A percentile compares a stretch with the other conserved stretches of the same genome.
Evolutionary conservation across 2,113 vertebrate genomes (phyloP).

Genomic region (Addax nasomaculatus): DNA sequence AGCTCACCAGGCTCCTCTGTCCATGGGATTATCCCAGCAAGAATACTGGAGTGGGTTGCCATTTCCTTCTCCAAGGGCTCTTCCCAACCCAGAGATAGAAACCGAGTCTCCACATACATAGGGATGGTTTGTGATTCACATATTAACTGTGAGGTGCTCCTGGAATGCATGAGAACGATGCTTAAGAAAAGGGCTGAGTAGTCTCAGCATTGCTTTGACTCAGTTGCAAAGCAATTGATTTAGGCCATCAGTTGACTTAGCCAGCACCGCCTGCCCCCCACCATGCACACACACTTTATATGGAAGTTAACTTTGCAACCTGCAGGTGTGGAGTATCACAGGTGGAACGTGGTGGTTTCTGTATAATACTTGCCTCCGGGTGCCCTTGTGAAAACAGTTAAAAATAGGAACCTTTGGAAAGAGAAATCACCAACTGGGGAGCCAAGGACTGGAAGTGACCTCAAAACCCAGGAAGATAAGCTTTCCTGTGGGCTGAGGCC

Average conservation of each 20-base stretch:
- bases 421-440: not conserved
- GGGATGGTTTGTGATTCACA: not conserved
- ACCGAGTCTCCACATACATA: not conserved
- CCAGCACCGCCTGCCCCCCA: rapidly evolving
- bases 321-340: not conserved
- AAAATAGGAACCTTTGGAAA: not conserved
- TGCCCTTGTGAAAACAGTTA: not conserved
- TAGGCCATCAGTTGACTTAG: rapidly evolving
- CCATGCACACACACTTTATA: not conserved
- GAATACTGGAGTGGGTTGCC: not conserved
- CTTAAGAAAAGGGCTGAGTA: not conserved
- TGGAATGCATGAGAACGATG: not conserved
- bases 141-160: not conserved
- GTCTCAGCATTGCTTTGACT: not conserved
- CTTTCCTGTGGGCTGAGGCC: not conserved
- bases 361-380: not conserved
- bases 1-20: not conserved
- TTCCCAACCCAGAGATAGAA: not conserved
- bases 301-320: not conserved
- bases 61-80: not conserved
- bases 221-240: no score
- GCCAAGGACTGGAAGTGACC: not conserved
- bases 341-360: not conserved
- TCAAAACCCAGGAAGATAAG: not conserved
- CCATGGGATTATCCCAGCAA: not conserved